Percentiles rank a stretch among this genome's conserved stretches.
phyloP scores from a whole-genome alignment of 1,140 invertebrate genomes.

The Hyphantria cunea region DNA sequence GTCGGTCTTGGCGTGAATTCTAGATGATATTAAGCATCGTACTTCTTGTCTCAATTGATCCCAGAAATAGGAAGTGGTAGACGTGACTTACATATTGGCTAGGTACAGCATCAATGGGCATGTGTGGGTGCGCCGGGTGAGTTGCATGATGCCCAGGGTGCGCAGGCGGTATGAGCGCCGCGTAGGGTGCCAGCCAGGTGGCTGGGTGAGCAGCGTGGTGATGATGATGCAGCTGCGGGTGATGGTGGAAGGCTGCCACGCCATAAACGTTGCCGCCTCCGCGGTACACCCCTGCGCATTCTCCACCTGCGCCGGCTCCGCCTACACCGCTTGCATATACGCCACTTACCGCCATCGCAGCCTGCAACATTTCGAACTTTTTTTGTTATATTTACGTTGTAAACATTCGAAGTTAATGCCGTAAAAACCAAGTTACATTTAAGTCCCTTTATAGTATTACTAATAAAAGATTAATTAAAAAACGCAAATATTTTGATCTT shows the following conservation, averaged over 20 bases:
- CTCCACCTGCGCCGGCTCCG: conserved; percentile 52
- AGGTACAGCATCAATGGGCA: conserved; percentile 78
- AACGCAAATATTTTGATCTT: neutral
- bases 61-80: conserved; percentile 1
- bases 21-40: conserved; percentile 8
- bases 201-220: conserved; percentile 66
- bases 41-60: conserved; percentile 11
- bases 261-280: conserved; percentile 66
- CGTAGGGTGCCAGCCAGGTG: conserved; percentile 73
- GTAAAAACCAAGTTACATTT: too few species aligned
- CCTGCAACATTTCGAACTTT: conserved; percentile 48
- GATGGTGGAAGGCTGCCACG: conserved; percentile 64
- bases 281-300: conserved; percentile 68
- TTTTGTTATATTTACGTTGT: conserved; percentile 8
- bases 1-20: too few species aligned
- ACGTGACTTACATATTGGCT: conserved; percentile 75
- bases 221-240: conserved; percentile 70
- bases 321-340: conserved; percentile 64
- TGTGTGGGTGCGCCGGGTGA: conserved; percentile 65
- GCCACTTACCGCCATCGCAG: conserved; percentile 71
- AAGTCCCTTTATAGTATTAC: too few species aligned
- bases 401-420: neutral
- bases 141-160: conserved; percentile 67
- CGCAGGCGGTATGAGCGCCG: conserved; percentile 65
- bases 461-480: neutral